These are phyloP conservation scores for Hippoglossus stenolepis DNA, from an alignment of 2,113 vertebrate species.

Conservation along the genomic window DNA sequence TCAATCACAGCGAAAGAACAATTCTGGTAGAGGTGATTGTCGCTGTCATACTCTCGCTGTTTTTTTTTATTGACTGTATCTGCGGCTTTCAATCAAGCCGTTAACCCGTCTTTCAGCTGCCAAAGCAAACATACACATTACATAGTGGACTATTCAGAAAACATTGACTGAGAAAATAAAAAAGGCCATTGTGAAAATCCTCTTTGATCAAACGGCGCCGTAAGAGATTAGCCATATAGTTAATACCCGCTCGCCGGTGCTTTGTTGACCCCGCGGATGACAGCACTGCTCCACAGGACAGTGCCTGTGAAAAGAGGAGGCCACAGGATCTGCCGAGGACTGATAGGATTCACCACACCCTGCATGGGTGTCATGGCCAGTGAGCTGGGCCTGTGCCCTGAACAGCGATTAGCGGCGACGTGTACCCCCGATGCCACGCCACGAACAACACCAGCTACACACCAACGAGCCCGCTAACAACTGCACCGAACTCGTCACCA, in stretches of 20 bases:
- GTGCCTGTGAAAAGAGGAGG: conserved; percentile 26
- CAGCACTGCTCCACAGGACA: conserved; percentile 23
- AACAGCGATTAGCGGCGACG: conserved; percentile 66
- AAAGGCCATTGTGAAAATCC: conserved; percentile 34
- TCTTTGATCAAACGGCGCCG: conserved; percentile 21
- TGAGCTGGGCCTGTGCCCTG: conserved; percentile 62
- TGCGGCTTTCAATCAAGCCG: neutral
- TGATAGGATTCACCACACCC: conserved; percentile 68
- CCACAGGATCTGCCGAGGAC: conserved; percentile 52
- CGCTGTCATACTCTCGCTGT: conserved; percentile 10
- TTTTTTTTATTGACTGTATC: neutral
- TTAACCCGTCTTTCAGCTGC: neutral
- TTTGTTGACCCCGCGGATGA: conserved; percentile 62
- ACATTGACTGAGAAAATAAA: conserved; percentile 26
- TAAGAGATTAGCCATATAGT: conserved; percentile 35
- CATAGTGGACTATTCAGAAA: conserved; percentile 21
- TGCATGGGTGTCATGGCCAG: conserved; percentile 61
- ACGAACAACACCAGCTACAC: conserved; percentile 32
- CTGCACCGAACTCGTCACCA: conserved; percentile 18
- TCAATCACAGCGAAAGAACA: conserved; percentile 41
- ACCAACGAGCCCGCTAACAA: conserved; percentile 22
- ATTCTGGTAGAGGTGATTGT: conserved; percentile 37
- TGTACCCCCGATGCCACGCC: conserved; percentile 26
- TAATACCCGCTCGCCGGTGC: conserved; percentile 24
- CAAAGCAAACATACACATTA: conserved; percentile 29